Evolutionary conservation across 1,140 invertebrate genomes (phyloP).

Genomic region (Coboldia fuscipes): DNA sequence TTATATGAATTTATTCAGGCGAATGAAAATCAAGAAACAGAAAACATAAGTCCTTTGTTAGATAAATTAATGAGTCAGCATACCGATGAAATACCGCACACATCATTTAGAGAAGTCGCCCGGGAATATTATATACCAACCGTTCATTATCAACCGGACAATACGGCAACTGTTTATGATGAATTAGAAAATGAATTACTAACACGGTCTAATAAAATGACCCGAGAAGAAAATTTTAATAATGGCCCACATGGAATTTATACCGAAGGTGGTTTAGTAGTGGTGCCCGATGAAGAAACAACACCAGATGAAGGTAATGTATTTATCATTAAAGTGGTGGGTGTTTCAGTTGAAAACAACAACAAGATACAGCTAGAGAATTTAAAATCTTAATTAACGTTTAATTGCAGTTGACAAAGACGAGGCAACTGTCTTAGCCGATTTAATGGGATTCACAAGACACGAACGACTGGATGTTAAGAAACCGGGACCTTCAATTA

Average conservation of each 20-base stretch:
- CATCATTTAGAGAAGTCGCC: not conserved
- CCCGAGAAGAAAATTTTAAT: not conserved
- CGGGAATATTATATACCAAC: slow-evolving; percentile 1
- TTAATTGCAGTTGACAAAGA: slow-evolving; percentile 25
- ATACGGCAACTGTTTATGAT: too few species aligned
- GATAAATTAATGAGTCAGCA: too few species aligned
- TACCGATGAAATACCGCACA: not conserved
- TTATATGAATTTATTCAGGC: too few species aligned
- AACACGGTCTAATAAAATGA: not conserved
- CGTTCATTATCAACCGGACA: slow-evolving; percentile 1
- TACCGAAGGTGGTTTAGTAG: slow-evolving; percentile 38
- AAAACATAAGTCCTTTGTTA: too few species aligned
- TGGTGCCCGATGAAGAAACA: slow-evolving; percentile 16
- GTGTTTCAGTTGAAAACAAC: slow-evolving; percentile 27
- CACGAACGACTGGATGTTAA: slow-evolving; percentile 81
- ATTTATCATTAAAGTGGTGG: slow-evolving; percentile 17
- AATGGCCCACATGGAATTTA: slow-evolving; percentile 21
- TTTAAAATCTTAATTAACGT: slow-evolving; percentile 27
- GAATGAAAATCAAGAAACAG: too few species aligned
- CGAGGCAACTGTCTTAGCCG: slow-evolving; percentile 10
- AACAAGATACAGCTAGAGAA: slow-evolving; percentile 24
- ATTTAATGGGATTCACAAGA: slow-evolving; percentile 50
- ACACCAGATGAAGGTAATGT: slow-evolving; percentile 14
- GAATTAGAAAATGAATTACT: not conserved
- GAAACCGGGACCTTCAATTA: slow-evolving; percentile 69